Percentiles rank a stretch among this genome's conserved stretches.
Evolutionary conservation across 1,140 invertebrate genomes (phyloP).

Genomic region (Drosophila sp.): DNA sequence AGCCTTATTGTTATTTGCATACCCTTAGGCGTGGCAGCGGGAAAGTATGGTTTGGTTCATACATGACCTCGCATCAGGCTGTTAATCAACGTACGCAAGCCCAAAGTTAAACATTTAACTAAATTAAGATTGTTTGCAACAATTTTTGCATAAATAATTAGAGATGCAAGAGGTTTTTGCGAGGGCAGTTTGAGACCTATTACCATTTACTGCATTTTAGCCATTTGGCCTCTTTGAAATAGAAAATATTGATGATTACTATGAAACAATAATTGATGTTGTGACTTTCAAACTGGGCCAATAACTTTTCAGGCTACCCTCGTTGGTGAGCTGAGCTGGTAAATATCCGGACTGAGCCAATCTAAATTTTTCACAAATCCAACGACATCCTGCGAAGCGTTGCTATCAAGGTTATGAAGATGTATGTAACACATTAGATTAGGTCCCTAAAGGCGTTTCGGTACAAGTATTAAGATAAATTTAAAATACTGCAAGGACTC

Average conservation of each 20-base stretch:
- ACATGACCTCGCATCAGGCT: constrained; percentile 28
- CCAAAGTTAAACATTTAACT: constrained; percentile 78
- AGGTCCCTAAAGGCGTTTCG: too few relatives aligned
- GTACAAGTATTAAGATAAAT: too few relatives aligned
- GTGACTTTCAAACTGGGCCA: too few relatives aligned
- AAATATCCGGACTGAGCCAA: constrained; percentile 24
- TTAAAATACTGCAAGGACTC: too few relatives aligned
- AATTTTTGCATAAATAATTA: constrained; percentile 81
- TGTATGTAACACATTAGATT: not conserved
- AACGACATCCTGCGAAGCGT: too few relatives aligned
- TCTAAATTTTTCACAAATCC: not conserved
- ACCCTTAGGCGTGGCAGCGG: constrained; percentile 33
- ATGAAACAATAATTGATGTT: too few relatives aligned
- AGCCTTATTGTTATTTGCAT: constrained; percentile 50
- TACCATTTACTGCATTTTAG: too few relatives aligned
- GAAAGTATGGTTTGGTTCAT: constrained; percentile 3
- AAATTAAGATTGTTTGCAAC: constrained; percentile 77
- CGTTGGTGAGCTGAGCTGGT: constrained; percentile 22
- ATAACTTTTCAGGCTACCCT: not conserved
- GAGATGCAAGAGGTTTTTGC: constrained; percentile 31
- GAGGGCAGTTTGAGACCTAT: not conserved
- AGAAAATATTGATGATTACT: too few relatives aligned
- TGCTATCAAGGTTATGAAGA: not conserved
- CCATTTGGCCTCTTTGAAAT: too few relatives aligned
- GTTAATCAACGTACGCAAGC: constrained; percentile 71